Conservation (phyloP, 2,113 vertebrate genomes). For the Tauraco erythrolophus region DNA sequence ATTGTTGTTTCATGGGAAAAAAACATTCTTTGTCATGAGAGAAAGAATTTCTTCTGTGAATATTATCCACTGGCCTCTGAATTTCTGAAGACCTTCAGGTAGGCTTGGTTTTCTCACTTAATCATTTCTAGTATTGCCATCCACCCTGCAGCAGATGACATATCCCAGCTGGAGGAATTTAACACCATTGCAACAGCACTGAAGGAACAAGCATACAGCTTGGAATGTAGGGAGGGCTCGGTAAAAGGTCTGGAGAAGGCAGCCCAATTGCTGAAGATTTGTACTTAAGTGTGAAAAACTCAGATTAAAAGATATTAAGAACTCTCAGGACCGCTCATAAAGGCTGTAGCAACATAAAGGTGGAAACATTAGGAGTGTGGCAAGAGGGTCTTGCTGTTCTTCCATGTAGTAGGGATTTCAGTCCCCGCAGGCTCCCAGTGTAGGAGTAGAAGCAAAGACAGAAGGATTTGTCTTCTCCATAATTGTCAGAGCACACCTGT, state of each 20-base stretch:
- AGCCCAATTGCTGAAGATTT: neutral
- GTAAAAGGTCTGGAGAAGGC: neutral
- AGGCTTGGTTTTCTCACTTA: neutral
- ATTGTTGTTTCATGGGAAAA: neutral
- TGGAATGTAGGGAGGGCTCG: fast-evolving
- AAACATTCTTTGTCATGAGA: neutral
- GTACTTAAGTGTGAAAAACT: neutral
- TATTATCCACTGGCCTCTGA: neutral
- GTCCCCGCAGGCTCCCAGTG: neutral
- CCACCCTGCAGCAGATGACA: neutral
- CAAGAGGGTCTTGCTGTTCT: neutral
- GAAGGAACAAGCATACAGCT: neutral
- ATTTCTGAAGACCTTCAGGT: neutral
- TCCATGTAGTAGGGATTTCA: neutral
- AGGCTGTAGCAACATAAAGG: neutral
- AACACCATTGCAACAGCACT: neutral
- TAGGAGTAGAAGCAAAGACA: neutral
- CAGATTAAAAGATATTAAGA: neutral
- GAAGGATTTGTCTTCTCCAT: neutral
- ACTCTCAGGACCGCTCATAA: neutral
- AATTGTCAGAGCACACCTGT: neutral
- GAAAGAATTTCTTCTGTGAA: neutral
- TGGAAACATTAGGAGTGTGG: neutral
- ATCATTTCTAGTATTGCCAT: neutral
- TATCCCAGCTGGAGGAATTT: neutral